Conservation (phyloP, 2,113 vertebrate species). For the Tonatia bakeri region DNA sequence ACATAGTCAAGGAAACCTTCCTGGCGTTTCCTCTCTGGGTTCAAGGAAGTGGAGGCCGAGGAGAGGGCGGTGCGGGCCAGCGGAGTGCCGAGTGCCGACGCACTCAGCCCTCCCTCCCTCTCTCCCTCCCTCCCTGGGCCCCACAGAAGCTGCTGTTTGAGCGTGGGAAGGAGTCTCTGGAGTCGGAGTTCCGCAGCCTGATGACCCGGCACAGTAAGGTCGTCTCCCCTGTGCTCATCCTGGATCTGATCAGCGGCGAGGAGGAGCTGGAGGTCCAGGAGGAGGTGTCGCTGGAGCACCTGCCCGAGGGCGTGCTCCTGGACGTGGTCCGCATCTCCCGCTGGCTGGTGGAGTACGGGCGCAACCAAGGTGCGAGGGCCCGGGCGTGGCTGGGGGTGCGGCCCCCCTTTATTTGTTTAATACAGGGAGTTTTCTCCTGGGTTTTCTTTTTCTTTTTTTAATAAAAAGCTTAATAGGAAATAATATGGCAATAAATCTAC, state of each 20-base stretch:
- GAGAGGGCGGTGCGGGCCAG: neutral
- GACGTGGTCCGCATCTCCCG: slow-evolving; percentile 93
- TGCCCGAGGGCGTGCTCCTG: slow-evolving; percentile 89
- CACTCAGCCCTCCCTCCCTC: neutral
- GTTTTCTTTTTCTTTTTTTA: too few species aligned
- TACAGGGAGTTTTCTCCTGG: too few species aligned
- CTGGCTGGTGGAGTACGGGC: slow-evolving; percentile 96
- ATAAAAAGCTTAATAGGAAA: neutral
- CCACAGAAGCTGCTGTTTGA: slow-evolving; percentile 94
- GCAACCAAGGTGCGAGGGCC: slow-evolving; percentile 89
- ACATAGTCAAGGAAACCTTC: neutral
- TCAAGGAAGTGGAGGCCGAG: neutral
- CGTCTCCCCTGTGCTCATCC: slow-evolving; percentile 92
- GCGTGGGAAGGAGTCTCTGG: slow-evolving; percentile 94
- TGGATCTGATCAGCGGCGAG: slow-evolving; percentile 91
- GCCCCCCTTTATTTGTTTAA: neutral
- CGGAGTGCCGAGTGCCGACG: too few species aligned
- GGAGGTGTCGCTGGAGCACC: slow-evolving; percentile 91
- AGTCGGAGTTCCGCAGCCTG: slow-evolving; percentile 93
- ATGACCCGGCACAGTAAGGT: slow-evolving; percentile 95
- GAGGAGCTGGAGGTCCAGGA: slow-evolving; percentile 94
- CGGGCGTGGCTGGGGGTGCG: neutral
- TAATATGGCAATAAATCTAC: neutral
- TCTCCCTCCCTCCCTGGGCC: neutral
- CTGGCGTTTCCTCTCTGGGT: neutral